Conservation (phyloP, 2,888 invertebrate genomes). For the Helicoverpa assulta region DNA sequence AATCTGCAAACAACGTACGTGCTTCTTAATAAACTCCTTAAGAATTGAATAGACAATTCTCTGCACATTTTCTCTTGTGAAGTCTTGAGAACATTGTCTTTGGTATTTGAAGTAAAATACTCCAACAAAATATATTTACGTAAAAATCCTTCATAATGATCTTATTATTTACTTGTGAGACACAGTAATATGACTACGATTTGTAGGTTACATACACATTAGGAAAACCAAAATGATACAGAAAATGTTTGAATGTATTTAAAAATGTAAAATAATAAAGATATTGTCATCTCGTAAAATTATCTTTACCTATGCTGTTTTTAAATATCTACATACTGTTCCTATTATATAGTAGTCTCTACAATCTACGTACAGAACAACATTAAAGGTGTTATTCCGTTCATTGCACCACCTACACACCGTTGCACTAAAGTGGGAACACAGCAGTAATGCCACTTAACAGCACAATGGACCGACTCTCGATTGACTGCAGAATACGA, state of each 20-base stretch:
- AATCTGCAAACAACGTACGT: conserved; percentile 12
- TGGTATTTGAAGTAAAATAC: neutral
- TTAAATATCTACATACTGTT: too few species aligned
- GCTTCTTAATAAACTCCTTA: conserved; percentile 12
- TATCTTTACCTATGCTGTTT: too few species aligned
- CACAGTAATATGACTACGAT: too few species aligned
- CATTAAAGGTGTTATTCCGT: neutral
- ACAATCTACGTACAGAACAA: neutral
- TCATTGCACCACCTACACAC: conserved; percentile 5
- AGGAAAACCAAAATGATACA: too few species aligned
- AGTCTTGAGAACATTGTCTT: neutral
- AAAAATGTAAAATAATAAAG: too few species aligned
- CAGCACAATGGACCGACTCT: conserved; percentile 22
- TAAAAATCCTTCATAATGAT: too few species aligned
- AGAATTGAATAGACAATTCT: conserved; percentile 18
- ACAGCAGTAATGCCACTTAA: conserved; percentile 36
- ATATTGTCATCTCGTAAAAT: too few species aligned
- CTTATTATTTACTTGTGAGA: too few species aligned
- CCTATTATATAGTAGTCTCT: too few species aligned
- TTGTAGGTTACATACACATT: too few species aligned
- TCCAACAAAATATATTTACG: too few species aligned
- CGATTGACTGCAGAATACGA: conserved; percentile 14
- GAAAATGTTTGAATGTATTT: too few species aligned
- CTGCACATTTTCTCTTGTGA: conserved; percentile 13
- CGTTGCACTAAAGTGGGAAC: neutral